Evolutionary conservation across 2,888 invertebrate species (phyloP), one percentile per base, ranked within the genome.

Genomic region (Rhingia rostrata): DNA sequence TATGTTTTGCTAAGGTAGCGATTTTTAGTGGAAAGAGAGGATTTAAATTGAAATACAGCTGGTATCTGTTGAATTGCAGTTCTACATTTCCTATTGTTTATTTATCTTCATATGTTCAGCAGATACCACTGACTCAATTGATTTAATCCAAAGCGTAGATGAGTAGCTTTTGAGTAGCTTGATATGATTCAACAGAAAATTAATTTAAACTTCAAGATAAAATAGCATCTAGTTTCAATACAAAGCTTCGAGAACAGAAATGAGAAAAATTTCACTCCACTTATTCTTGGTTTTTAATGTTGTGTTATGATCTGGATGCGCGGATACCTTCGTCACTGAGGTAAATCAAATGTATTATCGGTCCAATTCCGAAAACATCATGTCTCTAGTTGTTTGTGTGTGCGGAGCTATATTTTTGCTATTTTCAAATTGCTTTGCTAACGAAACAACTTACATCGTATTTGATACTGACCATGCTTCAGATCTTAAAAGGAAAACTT

Each of bases 11-110:
- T 30, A 22, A 41, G 22, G 60, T 39, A 47, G 69, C 43, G 6
- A 58, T 39, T 73, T 78, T 53, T 4, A 7, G 7, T 9, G 22
- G 33, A 6, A 10, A 30, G 12, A 45, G 6, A 47, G 39, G 33
- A 33, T 41, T 47, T 12, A 60, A 58, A 51, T 58, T 32, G 10
- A 51, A 47, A 39, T 41, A 47, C 33, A 6, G 22, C 22, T 22
- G 60, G 41, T n/a, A 45, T 67, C 12, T 78, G 72, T 41, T 12
- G 58, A 74, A 54, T 67, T 53, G 78, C 81, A 64, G 47, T 43
- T 58, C 30, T 47, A 58, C 22, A 60, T 70, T 80, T 70, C 41
- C 22, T 10, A 39, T 30, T 73, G 60, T 41, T 30, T 51, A 70
- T 6, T 51, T 64, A 45, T 14, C 22, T 45, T 37, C 60, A 54